Evolutionary conservation across 2,113 vertebrate species (phyloP).

Genomic region (Osmerus eperlanus): DNA sequence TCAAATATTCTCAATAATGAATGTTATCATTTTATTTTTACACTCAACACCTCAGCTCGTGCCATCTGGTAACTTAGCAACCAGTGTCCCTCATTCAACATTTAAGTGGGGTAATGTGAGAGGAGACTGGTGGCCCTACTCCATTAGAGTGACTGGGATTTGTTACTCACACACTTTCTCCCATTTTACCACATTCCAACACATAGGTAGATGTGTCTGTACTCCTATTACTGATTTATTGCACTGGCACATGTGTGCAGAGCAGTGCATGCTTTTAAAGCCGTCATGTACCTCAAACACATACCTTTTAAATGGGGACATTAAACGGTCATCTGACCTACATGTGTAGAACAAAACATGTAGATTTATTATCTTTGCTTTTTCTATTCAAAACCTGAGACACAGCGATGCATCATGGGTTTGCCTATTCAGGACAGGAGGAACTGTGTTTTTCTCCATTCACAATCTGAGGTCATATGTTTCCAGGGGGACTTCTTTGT

Average conservation of each 20-base stretch:
- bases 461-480: constrained; percentile 36
- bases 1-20: constrained; percentile 55
- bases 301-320: background rate
- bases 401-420: background rate
- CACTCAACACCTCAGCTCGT: constrained; percentile 40
- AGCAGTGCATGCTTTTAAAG: too few relatives aligned
- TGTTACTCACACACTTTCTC: constrained; percentile 39
- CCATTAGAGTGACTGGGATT: constrained; percentile 54
- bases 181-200: constrained; percentile 22
- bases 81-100: constrained; percentile 62
- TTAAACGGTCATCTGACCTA: background rate
- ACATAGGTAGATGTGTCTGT: constrained; percentile 2
- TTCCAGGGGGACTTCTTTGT: constrained; percentile 58
- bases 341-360: background rate
- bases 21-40: constrained; percentile 55
- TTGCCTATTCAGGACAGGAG: constrained; percentile 29
- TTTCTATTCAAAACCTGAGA: background rate
- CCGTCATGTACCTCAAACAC: too few relatives aligned
- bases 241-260: background rate
- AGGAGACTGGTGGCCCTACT: constrained; percentile 34
- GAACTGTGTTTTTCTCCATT: constrained; percentile 45
- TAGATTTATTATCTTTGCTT: background rate
- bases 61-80: constrained; percentile 61
- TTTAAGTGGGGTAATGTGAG: constrained; percentile 68
- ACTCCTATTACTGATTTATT: constrained; percentile 1